Evolutionary conservation across 23 tunicate species (phyloP).

Genomic region (Trididemnum miniatum): DNA sequence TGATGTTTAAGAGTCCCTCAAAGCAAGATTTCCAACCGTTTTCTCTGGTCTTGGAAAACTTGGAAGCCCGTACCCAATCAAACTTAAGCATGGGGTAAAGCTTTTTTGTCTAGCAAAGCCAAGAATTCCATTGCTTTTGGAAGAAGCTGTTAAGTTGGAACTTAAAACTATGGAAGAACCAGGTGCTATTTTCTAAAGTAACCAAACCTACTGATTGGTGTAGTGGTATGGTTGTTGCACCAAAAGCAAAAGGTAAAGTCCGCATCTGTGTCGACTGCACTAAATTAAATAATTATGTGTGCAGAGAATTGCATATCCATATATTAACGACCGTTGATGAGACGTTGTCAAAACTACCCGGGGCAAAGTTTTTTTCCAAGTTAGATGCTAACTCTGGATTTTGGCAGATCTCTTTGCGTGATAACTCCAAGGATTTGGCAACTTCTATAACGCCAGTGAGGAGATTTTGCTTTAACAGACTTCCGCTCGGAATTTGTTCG

Average conservation of each 20-base stretch:
- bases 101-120: neutral
- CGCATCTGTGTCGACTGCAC: neutral
- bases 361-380: neutral
- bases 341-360: neutral
- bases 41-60: neutral
- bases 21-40: neutral
- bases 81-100: neutral
- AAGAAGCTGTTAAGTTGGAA: too few relatives aligned
- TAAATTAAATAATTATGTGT: neutral
- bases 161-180: too few relatives aligned
- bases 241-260: neutral
- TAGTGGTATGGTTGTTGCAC: neutral
- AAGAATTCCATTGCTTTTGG: too few relatives aligned
- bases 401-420: neutral
- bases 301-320: neutral
- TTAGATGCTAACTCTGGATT: neutral
- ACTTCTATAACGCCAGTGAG: conserved; percentile 37
- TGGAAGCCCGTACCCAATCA: neutral
- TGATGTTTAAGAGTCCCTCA: too few relatives aligned
- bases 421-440: neutral
- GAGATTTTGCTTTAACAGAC: conserved; percentile 43
- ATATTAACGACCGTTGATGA: neutral
- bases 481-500: conserved; percentile 37
- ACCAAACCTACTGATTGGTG: neutral
- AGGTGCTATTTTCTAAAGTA: neutral